These are phyloP conservation scores for Elysia chlorotica DNA, from an alignment of 1,140 invertebrate genomes.

Conservation along the genomic window DNA sequence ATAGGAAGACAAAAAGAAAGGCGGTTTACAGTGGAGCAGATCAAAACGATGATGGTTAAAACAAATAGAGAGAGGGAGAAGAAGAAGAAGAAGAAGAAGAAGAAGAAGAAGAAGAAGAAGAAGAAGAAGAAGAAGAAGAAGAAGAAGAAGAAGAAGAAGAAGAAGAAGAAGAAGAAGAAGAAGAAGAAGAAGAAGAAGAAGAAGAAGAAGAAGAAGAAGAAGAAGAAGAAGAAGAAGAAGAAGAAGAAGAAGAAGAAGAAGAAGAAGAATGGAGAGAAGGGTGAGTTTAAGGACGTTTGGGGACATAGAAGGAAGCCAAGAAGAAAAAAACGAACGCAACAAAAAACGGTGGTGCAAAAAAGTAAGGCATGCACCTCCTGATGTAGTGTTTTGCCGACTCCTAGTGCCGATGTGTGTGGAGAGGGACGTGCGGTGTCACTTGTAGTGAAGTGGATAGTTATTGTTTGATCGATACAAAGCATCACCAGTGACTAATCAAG, in stretches of 20 bases:
- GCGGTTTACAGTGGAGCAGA: not conserved
- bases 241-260: not conserved
- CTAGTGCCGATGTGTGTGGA: too few species aligned
- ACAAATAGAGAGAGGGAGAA: not conserved
- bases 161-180: too few species aligned
- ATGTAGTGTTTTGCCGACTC: too few species aligned
- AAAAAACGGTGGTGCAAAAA: too few species aligned
- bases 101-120: not conserved
- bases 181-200: not conserved
- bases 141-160: too few species aligned
- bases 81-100: not conserved
- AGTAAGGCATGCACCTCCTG: too few species aligned
- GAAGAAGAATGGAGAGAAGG: not conserved
- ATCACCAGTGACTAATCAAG: too few species aligned
- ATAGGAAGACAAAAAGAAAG: conserved; percentile 13
- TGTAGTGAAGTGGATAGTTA: too few species aligned
- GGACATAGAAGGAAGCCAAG: not conserved
- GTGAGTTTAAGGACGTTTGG: not conserved
- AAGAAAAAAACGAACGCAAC: too few species aligned
- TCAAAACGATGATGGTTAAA: not conserved
- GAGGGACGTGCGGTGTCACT: too few species aligned
- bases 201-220: not conserved
- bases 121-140: not conserved
- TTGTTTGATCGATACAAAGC: too few species aligned
- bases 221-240: not conserved